Conservation (phyloP, 2,888 invertebrate genomes). For the Achlya flavicornis region DNA sequence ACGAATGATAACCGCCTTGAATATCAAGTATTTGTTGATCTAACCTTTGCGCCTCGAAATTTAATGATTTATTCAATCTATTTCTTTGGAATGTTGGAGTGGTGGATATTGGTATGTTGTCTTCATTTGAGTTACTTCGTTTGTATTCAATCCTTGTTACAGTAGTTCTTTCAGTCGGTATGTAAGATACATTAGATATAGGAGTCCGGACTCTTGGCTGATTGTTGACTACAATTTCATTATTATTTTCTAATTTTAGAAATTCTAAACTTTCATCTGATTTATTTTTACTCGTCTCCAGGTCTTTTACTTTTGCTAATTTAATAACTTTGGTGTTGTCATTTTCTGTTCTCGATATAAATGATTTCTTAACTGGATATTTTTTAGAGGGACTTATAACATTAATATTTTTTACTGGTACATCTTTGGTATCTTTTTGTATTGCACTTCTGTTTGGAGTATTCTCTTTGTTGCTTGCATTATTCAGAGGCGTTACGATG, state of each 20-base stretch:
- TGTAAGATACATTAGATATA: conserved; percentile 74
- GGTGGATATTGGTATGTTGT: conserved; percentile 57
- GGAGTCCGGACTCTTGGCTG: conserved; percentile 79
- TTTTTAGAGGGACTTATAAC: conserved; percentile 79
- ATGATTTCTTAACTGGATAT: conserved; percentile 74
- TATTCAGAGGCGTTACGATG: conserved; percentile 53
- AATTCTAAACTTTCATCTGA: conserved; percentile 76
- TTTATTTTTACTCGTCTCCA: conserved; percentile 73
- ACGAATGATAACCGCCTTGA: conserved; percentile 76
- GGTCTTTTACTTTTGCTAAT: conserved; percentile 77
- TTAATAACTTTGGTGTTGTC: conserved; percentile 71
- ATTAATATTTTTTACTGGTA: conserved; percentile 72
- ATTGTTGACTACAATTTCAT: conserved; percentile 78
- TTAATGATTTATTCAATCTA: conserved; percentile 77
- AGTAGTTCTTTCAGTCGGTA: conserved; percentile 68
- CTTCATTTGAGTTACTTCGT: conserved; percentile 72
- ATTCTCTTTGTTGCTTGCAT: conserved; percentile 61
- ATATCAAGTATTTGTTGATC: conserved; percentile 81
- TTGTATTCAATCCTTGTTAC: conserved; percentile 60
- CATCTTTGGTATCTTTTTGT: conserved; percentile 76
- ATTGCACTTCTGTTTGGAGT: conserved; percentile 73
- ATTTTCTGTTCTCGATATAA: conserved; percentile 70
- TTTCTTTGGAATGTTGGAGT: conserved; percentile 80
- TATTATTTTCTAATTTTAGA: conserved; percentile 72
- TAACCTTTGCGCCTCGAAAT: conserved; percentile 75